A percentile compares a stretch with the other conserved stretches of the same genome.
Conservation (phyloP, 2,797 vertebrate species). For the Steatocranus sp. region DNA sequence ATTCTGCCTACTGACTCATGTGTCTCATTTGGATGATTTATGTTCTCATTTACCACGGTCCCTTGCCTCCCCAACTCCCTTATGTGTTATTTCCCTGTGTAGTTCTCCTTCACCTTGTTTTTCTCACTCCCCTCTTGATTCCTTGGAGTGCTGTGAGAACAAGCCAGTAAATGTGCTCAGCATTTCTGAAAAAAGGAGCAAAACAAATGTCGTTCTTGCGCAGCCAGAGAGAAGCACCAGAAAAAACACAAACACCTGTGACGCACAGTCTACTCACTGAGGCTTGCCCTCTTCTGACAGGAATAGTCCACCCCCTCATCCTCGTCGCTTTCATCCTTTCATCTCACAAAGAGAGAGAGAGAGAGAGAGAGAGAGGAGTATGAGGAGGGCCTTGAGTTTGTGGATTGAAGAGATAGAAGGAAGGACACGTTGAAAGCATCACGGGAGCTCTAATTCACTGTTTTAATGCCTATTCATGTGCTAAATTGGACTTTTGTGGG, state of each 20-base stretch:
- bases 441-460: constrained; percentile 26
- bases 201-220: constrained; percentile 8
- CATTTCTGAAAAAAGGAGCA: background rate
- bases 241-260: constrained; percentile 41
- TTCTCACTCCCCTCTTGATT: background rate
- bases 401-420: background rate
- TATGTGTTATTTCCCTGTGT: background rate
- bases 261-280: constrained; percentile 17
- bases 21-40: constrained; percentile 60
- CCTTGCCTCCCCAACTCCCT: background rate
- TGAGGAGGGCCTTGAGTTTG: background rate
- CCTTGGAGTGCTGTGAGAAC: background rate
- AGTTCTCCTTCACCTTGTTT: background rate
- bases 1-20: constrained; percentile 51
- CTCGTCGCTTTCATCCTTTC: constrained; percentile 13
- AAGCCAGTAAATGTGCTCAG: background rate
- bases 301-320: background rate
- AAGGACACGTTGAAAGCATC: constrained; percentile 8
- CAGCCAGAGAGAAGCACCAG: background rate
- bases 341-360: constrained; percentile 12
- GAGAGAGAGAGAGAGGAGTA: background rate
- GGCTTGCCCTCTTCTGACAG: constrained; percentile 5
- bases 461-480: constrained; percentile 60
- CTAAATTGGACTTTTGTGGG: constrained; percentile 59
- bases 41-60: constrained; percentile 45